Base-by-base conservation (phyloP, 2,888 invertebrate genomes). In the Drosophila demipolita region DNA sequence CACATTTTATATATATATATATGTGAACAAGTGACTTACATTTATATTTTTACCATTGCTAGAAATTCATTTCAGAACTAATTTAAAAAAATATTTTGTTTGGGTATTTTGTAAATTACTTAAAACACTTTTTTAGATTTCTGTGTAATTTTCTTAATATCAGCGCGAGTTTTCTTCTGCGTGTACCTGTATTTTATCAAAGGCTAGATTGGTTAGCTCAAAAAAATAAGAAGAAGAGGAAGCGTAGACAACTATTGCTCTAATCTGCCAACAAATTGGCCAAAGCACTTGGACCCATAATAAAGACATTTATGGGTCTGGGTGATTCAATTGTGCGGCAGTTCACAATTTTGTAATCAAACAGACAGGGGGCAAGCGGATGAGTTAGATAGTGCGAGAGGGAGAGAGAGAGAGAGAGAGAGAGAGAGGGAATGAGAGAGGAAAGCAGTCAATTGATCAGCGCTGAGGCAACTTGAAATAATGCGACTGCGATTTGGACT, bases 301-400 rank as follows among this genome's bases (percentile, higher is more conserved):
- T 84, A 75, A 88, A 84, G 86, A 86, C 88, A 84, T 88, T 84
- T 88, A 84, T 88, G 78, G 66, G 48, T 61, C 76, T 71, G 53
- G 55, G 50, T 66, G 71, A 82, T 78, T 80, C 82, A 79, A 78
- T 82, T 80, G 78, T 84, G 82, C 76, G 68, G 75, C 80, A 74
- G 74, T 74, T 83, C 77, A 77, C 77, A 66, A 83, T 84, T 84
- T 75, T 69, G 54, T 62, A 60, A 63, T 64, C 76, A 70, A 53
- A 38, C 54, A 29, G 61, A 8, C 15, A 4, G 20, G 20, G 15
- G 20, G 20, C 12, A 36, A 11, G 38, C 12, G 40, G 20, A 12
- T 17, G 1, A 29, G 58, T 36, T 12, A 55, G 40, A 26, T 12
- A 17, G 40, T 20, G 20, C 9, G 26, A 23, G 15, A 29, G 48